Evolutionary conservation across 2,113 vertebrate genomes (phyloP).

Genomic region (Apaloderma vittatum): DNA sequence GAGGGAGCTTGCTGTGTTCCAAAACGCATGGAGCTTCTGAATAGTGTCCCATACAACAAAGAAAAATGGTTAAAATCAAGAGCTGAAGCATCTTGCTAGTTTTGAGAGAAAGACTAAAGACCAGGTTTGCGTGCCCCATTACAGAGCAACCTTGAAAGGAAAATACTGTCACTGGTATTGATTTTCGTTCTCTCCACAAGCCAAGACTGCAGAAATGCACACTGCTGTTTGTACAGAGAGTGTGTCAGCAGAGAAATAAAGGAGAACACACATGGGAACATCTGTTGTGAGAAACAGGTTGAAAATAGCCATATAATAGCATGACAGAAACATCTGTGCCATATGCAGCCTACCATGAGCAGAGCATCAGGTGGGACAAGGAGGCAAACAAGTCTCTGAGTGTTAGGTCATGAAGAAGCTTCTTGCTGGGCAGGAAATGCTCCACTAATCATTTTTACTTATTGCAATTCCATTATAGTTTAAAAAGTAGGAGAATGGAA

Average conservation of each 20-base stretch:
- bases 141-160: neutral
- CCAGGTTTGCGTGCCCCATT: neutral
- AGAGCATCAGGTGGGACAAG: neutral
- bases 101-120: neutral
- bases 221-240: conserved; percentile 72
- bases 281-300: conserved; percentile 70
- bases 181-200: conserved; percentile 68
- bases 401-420: neutral
- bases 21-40: neutral
- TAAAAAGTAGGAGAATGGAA: neutral
- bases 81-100: neutral
- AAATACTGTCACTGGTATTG: conserved; percentile 24
- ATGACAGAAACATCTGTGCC: conserved; percentile 46
- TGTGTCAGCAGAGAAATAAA: conserved; percentile 47
- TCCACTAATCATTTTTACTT: conserved; percentile 8
- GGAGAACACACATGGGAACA: conserved; percentile 46
- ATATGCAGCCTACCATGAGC: neutral
- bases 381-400: neutral
- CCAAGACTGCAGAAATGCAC: conserved; percentile 34
- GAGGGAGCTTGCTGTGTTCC: neutral
- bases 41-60: neutral
- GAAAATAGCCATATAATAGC: conserved; percentile 55
- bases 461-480: neutral
- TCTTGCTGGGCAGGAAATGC: neutral
- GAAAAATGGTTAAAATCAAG: neutral